phyloP scores from a whole-genome alignment of 1,140 invertebrate species.

The Drosophila eugracilis region DNA sequence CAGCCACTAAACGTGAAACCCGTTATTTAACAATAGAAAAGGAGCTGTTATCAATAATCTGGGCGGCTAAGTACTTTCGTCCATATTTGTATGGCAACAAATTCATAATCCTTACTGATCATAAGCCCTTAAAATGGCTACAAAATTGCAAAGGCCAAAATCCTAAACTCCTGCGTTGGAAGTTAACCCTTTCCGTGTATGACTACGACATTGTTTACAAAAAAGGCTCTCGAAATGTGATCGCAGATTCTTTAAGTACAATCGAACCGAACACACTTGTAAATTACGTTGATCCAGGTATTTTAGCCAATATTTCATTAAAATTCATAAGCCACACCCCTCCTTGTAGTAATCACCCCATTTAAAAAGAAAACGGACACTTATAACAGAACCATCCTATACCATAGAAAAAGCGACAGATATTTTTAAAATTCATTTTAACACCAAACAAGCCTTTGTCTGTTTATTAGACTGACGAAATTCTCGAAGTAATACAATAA shows the following conservation, averaged over 20 bases:
- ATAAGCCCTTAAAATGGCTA: background rate
- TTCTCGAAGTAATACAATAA: background rate
- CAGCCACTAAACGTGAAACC: no score
- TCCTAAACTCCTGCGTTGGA: background rate
- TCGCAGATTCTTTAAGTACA: background rate
- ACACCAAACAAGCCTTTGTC: background rate
- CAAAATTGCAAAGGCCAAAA: background rate
- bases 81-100: background rate
- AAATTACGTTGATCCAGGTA: background rate
- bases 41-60: background rate
- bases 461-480: background rate
- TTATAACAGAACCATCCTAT: no score
- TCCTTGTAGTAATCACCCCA: no score
- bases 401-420: slow-evolving; percentile 1
- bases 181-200: background rate
- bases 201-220: background rate
- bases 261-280: background rate
- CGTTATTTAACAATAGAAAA: background rate
- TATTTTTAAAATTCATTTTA: slow-evolving; percentile 1
- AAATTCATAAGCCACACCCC: no score
- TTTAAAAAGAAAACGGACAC: no score
- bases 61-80: no score
- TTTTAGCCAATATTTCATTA: background rate
- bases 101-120: background rate
- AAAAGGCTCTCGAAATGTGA: background rate